These are phyloP conservation scores for Kryphioiulus occultus DNA, from an alignment of 2,888 invertebrate genomes.

Conservation along the genomic window DNA sequence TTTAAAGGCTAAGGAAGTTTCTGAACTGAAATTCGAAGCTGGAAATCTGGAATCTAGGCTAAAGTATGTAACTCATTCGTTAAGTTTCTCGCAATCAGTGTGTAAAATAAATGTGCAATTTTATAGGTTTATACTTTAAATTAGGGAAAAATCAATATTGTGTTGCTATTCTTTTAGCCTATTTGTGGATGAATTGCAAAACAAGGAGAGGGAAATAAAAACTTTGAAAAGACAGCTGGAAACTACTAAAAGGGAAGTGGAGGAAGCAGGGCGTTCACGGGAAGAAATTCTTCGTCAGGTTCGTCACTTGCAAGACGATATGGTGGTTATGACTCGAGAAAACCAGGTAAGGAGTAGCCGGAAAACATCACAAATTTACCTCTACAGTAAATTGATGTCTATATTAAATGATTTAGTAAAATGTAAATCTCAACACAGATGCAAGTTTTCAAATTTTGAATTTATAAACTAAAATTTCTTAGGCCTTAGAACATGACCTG, in stretches of 20 bases:
- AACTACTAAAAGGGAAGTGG: not conserved
- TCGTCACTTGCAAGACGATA: slow-evolving; percentile 42
- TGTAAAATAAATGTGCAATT: not conserved
- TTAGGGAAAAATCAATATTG: not conserved
- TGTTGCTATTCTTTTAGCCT: not conserved
- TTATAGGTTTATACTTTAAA: not conserved
- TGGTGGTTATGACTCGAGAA: slow-evolving; percentile 45
- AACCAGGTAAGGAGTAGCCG: slow-evolving; percentile 41
- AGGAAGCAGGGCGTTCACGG: not conserved
- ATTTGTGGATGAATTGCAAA: slow-evolving; percentile 33
- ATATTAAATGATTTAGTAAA: too few species aligned
- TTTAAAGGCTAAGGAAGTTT: slow-evolving; percentile 8
- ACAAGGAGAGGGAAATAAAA: slow-evolving; percentile 7
- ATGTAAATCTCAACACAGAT: too few species aligned
- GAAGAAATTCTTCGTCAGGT: not conserved
- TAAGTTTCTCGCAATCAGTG: not conserved
- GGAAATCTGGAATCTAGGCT: not conserved
- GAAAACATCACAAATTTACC: too few species aligned
- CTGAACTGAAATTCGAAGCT: not conserved
- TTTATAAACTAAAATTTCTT: not conserved
- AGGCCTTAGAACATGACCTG: slow-evolving; percentile 27
- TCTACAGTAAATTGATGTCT: too few species aligned
- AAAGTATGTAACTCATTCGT: slow-evolving; percentile 18
- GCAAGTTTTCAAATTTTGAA: too few species aligned
- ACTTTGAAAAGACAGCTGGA: slow-evolving; percentile 17